Conservation (phyloP, 2,797 vertebrate genomes). For the Crypturellus tataupa region DNA sequence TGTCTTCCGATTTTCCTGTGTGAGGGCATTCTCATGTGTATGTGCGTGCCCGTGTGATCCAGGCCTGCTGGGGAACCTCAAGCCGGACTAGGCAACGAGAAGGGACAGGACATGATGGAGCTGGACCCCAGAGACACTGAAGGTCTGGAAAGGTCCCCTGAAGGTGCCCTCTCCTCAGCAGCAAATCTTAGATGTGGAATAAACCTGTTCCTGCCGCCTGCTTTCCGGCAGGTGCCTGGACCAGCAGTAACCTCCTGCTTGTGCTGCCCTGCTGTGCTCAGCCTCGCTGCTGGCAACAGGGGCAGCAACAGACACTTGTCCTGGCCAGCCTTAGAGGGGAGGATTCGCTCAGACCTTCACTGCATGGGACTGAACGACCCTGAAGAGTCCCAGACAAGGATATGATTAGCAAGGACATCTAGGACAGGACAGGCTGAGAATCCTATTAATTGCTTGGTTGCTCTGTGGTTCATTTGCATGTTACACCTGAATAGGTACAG, state of each 20-base stretch:
- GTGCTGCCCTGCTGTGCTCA: neutral
- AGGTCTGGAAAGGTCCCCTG: neutral
- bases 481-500: neutral
- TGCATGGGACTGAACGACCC: neutral
- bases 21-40: neutral
- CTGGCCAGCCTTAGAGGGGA: neutral
- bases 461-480: neutral
- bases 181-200: neutral
- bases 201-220: neutral
- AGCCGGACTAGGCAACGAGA: neutral
- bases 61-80: neutral
- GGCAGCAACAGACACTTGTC: neutral
- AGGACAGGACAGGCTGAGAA: neutral
- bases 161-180: neutral
- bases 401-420: neutral
- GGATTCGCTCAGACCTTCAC: neutral
- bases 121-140: fast-evolving
- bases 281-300: neutral
- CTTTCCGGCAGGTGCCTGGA: neutral
- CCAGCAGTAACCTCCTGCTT: neutral
- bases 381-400: neutral
- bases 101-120: neutral
- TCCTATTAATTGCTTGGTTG: neutral
- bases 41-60: neutral
- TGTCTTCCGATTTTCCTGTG: neutral